Base-by-base conservation (phyloP, 1,140 invertebrate genomes). In the Leucophenga varia region DNA sequence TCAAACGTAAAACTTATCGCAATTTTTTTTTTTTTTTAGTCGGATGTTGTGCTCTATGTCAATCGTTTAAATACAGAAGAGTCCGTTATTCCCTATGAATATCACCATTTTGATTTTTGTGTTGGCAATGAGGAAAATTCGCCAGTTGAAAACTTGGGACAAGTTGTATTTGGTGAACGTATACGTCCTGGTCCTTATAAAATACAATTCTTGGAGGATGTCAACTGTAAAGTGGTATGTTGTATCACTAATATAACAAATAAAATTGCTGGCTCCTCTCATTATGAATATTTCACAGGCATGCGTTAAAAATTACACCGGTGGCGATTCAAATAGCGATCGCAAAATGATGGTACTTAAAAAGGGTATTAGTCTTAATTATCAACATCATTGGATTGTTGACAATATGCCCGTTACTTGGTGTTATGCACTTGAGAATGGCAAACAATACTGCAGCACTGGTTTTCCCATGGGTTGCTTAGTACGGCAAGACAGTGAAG, bases 391-490 rank as follows among this genome's bases (percentile, higher is more conserved):
- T 78, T 99, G 95, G 95, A 94, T 94, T 64, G 84, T 96, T 60
- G 89, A 99, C 78, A 99, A 99, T 70, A 97, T 99, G 95, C 97
- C 95, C 22, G 88, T 92, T 2, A 92, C 89, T 0, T 98, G 92
- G 89, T 99, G 96, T 76, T 98, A 96, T 75, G 77, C 82, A 47
- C 73, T 78, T 47, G 89, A 93, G 54, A 83, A 86, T 72, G 84
- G 80, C 49, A 80, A 84, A 71, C 84, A 89, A 59, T 89, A 91
- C 78, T 98, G 96, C 74, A 91, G 87, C 35, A 93, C 89, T 46
- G 95, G 96, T 22, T 98, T 98, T 74, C 95, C 95, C 1, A 95
- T 98, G 87, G 97, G 97, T n/a, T 99, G 97, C 75, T 93, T 90
- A 56, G 77, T 81, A 12, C 76, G 79, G 19, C 36, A 51, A 6